A percentile compares a stretch with the other conserved stretches of the same genome.
Conservation (phyloP, 2,888 invertebrate species). For the Leptopterna dolabrata region DNA sequence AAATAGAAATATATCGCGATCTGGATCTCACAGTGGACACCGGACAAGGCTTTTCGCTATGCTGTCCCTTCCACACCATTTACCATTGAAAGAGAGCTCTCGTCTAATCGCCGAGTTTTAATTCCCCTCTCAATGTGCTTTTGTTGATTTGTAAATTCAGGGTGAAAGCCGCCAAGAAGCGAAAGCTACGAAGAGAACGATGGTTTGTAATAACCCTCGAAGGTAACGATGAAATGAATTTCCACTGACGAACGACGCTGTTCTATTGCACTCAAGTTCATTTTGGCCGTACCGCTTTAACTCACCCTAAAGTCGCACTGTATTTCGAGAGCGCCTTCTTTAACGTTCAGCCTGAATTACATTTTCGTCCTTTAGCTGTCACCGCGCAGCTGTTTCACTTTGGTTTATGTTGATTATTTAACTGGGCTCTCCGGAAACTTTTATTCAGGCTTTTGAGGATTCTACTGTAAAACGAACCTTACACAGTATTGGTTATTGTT, state of each 20-base stretch:
- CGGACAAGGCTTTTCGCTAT: too few relatives aligned
- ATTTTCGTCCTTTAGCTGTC: neutral
- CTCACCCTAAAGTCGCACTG: neutral
- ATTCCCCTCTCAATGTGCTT: neutral
- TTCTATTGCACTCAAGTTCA: constrained; percentile 31
- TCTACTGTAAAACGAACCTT: too few relatives aligned
- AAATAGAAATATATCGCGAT: too few relatives aligned
- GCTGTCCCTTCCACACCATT: neutral
- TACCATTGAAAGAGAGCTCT: neutral
- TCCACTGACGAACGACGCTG: neutral
- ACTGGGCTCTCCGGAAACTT: neutral
- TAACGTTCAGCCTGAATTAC: neutral
- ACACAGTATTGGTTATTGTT: too few relatives aligned
- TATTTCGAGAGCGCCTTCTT: neutral
- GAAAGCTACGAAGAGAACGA: neutral
- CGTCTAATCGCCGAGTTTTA: neutral
- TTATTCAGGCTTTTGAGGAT: too few relatives aligned
- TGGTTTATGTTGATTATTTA: neutral
- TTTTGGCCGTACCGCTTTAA: neutral
- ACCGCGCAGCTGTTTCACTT: neutral
- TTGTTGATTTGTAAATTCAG: neutral
- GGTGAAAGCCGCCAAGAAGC: neutral
- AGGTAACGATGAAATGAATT: constrained; percentile 19
- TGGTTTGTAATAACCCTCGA: constrained; percentile 16
- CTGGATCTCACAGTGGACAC: too few relatives aligned